These are phyloP conservation scores for Pocillopora meandrina DNA, from an alignment of 92 coral and sea anemone genomes.

Conservation along the genomic window DNA sequence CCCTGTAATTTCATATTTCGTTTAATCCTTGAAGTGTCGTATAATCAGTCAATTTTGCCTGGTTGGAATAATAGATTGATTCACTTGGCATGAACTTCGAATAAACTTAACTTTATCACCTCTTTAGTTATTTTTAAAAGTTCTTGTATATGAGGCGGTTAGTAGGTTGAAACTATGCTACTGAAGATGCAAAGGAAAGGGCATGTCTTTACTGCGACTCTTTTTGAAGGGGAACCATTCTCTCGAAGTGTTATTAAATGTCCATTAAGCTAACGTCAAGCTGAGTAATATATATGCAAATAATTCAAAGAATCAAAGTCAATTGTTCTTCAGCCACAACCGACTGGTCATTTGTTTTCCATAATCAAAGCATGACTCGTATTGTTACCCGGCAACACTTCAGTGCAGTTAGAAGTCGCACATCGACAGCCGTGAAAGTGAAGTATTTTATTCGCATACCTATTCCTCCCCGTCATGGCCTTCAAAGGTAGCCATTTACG, in stretches of 20 bases:
- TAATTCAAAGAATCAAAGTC: constrained; percentile 12
- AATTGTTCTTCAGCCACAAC: constrained; percentile 13
- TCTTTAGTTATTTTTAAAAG: too few relatives aligned
- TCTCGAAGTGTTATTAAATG: neutral
- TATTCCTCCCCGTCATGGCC: constrained; percentile 7
- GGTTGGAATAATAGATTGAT: neutral
- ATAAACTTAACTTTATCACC: neutral
- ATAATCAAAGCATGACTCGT: constrained; percentile 14
- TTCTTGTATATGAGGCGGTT: neutral
- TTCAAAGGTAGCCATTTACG: constrained; percentile 15
- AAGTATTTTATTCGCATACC: neutral
- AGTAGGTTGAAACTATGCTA: neutral
- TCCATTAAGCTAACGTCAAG: neutral
- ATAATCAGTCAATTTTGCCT: neutral
- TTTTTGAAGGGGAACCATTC: neutral
- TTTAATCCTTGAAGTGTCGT: constrained; percentile 15
- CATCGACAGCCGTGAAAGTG: neutral
- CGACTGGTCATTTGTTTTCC: constrained; percentile 19
- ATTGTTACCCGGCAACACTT: constrained; percentile 51
- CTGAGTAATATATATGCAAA: constrained; percentile 26
- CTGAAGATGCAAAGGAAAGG: neutral
- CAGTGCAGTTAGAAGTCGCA: constrained; percentile 9
- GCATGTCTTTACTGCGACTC: neutral
- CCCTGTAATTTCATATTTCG: neutral
- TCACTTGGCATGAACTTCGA: neutral